Evolutionary conservation across 2,113 vertebrate species (phyloP).

Genomic region (Notarius lentiginosus): DNA sequence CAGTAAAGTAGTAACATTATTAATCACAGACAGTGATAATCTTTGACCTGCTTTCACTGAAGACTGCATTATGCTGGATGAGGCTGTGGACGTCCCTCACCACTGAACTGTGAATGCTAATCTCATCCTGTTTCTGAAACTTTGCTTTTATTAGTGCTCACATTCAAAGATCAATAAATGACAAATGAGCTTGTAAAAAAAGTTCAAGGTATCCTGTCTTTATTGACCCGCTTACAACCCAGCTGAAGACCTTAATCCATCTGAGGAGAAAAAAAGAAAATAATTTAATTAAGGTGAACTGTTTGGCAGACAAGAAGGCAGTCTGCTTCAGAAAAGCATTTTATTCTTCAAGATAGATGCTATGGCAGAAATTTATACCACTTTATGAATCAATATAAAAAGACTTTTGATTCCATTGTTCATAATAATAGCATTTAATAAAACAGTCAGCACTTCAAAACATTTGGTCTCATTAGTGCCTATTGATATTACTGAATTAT

Average conservation of each 20-base stretch:
- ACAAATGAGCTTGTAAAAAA: background rate
- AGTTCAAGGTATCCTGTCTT: background rate
- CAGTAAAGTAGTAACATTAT: background rate
- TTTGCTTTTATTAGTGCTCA: background rate
- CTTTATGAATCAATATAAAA: background rate
- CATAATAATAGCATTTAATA: background rate
- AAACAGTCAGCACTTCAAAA: background rate
- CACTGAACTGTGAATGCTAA: background rate
- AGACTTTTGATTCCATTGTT: slow-evolving; percentile 4
- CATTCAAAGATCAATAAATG: slow-evolving; percentile 14
- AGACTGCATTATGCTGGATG: background rate
- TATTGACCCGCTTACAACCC: background rate
- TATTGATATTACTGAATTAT: background rate
- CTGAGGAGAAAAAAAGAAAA: background rate
- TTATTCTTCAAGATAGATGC: background rate
- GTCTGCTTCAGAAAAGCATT: background rate
- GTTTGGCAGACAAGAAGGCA: no score
- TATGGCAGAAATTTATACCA: background rate
- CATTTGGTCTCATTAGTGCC: background rate
- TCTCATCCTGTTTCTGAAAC: background rate
- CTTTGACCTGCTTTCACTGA: background rate
- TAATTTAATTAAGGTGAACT: background rate
- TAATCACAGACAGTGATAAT: slow-evolving; percentile 3
- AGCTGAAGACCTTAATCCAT: background rate
- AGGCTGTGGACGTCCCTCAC: background rate